phyloP scores from a whole-genome alignment of 2,888 invertebrate genomes.

The Drosophila kanekoi region DNA sequence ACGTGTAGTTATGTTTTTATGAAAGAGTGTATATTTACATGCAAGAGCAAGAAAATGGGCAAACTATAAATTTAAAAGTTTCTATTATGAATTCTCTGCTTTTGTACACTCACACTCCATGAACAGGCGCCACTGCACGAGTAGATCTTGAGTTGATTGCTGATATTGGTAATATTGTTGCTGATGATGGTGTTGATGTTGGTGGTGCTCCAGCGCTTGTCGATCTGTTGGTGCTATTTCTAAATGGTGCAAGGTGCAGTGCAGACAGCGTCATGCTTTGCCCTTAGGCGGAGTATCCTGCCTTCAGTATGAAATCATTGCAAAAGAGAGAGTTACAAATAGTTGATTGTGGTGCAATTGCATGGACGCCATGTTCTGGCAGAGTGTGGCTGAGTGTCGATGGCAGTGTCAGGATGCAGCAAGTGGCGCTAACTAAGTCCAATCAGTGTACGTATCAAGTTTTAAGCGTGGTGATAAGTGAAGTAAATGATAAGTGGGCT shows the following conservation, averaged over 20 bases:
- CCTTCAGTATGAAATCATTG: conserved; percentile 45
- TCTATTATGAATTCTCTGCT: conserved; percentile 4
- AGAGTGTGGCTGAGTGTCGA: conserved; percentile 20
- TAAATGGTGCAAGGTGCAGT: conserved; percentile 45
- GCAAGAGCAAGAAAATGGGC: conserved; percentile 22
- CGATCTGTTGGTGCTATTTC: conserved; percentile 22
- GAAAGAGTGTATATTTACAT: conserved; percentile 42
- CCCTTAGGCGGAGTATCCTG: conserved; percentile 41
- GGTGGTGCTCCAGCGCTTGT: conserved; percentile 31
- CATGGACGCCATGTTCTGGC: conserved; percentile 16
- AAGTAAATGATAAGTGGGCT: conserved; percentile 10
- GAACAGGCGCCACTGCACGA: conserved; percentile 75
- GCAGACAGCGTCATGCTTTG: conserved; percentile 52
- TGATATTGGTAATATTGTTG: conserved; percentile 21
- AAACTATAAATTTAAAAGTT: conserved; percentile 25
- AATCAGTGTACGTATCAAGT: conserved; percentile 75
- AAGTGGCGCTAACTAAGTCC: conserved; percentile 28
- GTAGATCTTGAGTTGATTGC: conserved; percentile 32
- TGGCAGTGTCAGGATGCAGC: conserved; percentile 16
- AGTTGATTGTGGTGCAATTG: conserved; percentile 44
- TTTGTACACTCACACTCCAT: conserved; percentile 82
- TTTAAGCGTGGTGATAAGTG: conserved; percentile 28
- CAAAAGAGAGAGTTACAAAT: conserved; percentile 56
- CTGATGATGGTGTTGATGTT: conserved; percentile 26
- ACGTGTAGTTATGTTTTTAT: conserved; percentile 20